phyloP scores from a whole-genome alignment of 2,113 vertebrate species.

The Opisthocomus hoazin region DNA sequence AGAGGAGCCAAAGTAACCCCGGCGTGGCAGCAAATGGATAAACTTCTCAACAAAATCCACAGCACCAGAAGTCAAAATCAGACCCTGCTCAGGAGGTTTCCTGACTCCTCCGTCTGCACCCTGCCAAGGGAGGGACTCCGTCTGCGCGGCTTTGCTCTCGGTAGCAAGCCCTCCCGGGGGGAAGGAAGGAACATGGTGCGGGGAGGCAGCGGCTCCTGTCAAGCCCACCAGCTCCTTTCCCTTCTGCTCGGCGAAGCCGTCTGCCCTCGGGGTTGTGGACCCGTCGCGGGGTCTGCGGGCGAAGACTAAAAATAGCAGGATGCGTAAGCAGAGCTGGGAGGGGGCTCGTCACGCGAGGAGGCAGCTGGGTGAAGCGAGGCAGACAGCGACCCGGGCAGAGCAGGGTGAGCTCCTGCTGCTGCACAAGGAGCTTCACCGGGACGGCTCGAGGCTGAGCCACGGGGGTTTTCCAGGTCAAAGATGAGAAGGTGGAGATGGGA shows the following conservation, averaged over 20 bases:
- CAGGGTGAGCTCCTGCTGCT: background rate
- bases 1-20: background rate
- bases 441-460: background rate
- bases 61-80: background rate
- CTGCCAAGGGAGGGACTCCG: background rate
- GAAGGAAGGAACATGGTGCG: background rate
- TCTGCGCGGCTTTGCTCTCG: background rate
- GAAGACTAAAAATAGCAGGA: background rate
- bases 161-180: background rate
- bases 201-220: accelerated
- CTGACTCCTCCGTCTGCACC: background rate
- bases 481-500: background rate
- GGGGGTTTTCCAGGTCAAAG: background rate
- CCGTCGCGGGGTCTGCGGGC: accelerated
- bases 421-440: background rate
- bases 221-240: background rate
- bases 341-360: background rate
- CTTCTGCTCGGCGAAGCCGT: background rate
- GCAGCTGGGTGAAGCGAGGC: background rate
- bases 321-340: background rate
- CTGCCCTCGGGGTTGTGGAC: background rate
- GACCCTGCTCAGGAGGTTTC: background rate
- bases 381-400: background rate
- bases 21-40: background rate
- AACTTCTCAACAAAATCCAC: background rate